Conservation (phyloP, 2,888 invertebrate species). For the Campopleginae sp. region DNA sequence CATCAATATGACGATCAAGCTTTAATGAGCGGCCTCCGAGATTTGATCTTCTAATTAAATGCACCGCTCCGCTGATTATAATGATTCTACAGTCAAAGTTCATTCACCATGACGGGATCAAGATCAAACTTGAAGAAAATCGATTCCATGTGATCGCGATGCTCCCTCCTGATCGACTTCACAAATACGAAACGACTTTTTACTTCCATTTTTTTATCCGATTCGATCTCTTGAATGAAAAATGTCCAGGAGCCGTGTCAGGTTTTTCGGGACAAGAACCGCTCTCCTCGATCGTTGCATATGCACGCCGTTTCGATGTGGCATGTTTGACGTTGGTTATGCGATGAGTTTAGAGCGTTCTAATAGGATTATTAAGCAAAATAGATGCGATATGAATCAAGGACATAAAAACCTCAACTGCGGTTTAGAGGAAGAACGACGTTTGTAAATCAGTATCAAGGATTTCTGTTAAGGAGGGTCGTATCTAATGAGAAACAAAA, state of each 20-base stretch:
- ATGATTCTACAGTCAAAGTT: neutral
- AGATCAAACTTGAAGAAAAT: constrained; percentile 38
- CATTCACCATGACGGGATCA: constrained; percentile 34
- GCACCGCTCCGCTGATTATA: neutral
- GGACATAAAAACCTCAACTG: constrained; percentile 22
- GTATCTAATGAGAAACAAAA: too few species aligned
- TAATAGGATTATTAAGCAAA: constrained; percentile 65
- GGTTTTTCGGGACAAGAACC: neutral
- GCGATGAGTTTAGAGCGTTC: constrained; percentile 38
- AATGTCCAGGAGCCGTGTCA: neutral
- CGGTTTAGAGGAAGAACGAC: neutral
- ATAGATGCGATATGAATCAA: constrained; percentile 57
- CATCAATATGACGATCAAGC: neutral
- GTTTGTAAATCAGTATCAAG: neutral
- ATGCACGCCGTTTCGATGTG: neutral
- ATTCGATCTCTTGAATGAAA: neutral
- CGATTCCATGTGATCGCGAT: constrained; percentile 35
- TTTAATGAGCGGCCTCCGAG: neutral
- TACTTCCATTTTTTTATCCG: neutral
- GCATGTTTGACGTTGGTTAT: neutral
- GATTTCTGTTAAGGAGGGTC: neutral
- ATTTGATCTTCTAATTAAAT: neutral
- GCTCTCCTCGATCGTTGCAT: neutral
- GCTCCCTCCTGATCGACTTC: constrained; percentile 6
- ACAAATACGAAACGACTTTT: neutral